Evolutionary conservation across 2,797 vertebrate genomes (phyloP).

Genomic region (Hoplostethus mediterraneus): DNA sequence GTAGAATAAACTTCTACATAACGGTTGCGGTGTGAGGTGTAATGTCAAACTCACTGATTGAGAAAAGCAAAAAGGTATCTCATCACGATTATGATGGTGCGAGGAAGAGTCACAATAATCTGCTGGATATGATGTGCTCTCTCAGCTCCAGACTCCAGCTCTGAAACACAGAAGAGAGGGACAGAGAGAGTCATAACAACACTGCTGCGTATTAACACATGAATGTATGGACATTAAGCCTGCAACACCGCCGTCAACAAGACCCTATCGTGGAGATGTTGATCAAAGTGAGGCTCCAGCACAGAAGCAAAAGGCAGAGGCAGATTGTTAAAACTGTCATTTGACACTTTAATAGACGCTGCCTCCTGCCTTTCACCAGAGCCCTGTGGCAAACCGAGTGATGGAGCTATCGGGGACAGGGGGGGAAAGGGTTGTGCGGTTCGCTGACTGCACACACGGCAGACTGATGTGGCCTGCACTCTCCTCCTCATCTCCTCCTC

Average conservation of each 20-base stretch:
- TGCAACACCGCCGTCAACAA: slow-evolving; percentile 15
- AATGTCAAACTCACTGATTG: slow-evolving; percentile 92
- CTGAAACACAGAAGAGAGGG: slow-evolving; percentile 80
- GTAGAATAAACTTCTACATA: not conserved
- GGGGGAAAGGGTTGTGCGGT: slow-evolving; percentile 47
- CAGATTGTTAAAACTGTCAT: slow-evolving; percentile 32
- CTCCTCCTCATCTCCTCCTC: slow-evolving; percentile 23
- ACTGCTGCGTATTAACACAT: not conserved
- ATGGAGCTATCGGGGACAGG: slow-evolving; percentile 56
- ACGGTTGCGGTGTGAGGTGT: not conserved
- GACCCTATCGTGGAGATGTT: not conserved
- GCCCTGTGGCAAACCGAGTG: slow-evolving; percentile 24
- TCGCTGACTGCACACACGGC: slow-evolving; percentile 32
- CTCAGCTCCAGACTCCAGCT: slow-evolving; percentile 91
- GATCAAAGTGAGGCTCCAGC: slow-evolving; percentile 1
- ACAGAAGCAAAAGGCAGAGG: slow-evolving; percentile 14
- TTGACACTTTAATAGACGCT: slow-evolving; percentile 52
- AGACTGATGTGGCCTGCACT: slow-evolving; percentile 45
- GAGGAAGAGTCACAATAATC: slow-evolving; percentile 93
- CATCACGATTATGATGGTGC: slow-evolving; percentile 95
- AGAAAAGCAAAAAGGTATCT: slow-evolving; percentile 99
- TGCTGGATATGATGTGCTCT: slow-evolving; percentile 96
- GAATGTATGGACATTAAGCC: not conserved
- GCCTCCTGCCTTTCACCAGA: slow-evolving; percentile 36
- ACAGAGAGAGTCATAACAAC: not conserved